Evolutionary conservation across 2,113 vertebrate genomes (phyloP).

Genomic region (Bufo bufo): DNA sequence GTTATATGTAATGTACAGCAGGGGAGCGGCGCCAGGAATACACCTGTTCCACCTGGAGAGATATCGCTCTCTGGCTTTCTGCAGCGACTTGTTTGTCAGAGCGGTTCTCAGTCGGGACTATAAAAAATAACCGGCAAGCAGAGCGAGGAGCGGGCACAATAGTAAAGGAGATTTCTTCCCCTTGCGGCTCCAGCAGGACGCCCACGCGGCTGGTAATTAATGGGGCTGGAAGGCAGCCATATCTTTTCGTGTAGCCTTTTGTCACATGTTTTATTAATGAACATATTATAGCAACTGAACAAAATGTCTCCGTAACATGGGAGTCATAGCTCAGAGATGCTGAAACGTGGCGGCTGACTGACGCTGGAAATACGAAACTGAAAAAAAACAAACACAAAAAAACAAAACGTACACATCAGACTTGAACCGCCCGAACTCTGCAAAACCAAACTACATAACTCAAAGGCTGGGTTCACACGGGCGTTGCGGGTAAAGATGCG

Average conservation of each 20-base stretch:
- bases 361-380: too few relatives aligned
- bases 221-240: not conserved
- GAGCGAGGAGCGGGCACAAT: not conserved
- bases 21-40: too few relatives aligned
- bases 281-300: slow-evolving; percentile 29
- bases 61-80: not conserved
- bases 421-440: too few relatives aligned
- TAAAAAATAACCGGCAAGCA: slow-evolving; percentile 14
- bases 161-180: not conserved
- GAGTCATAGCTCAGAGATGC: not conserved
- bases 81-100: slow-evolving; percentile 10
- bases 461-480: too few relatives aligned
- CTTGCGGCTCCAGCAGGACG: not conserved
- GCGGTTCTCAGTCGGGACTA: not conserved
- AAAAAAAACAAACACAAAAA: too few relatives aligned
- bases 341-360: not conserved
- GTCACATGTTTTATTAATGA: slow-evolving; percentile 29
- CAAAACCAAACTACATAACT: too few relatives aligned
- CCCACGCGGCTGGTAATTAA: slow-evolving; percentile 21
- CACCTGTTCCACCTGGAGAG: not conserved
- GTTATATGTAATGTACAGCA: too few relatives aligned
- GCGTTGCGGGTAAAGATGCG: too few relatives aligned
- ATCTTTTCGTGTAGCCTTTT: not conserved
- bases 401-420: too few relatives aligned
- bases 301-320: slow-evolving; percentile 11